Evolutionary conservation across 2,113 vertebrate genomes (phyloP).

Genomic region (Arvicanthis niloticus): DNA sequence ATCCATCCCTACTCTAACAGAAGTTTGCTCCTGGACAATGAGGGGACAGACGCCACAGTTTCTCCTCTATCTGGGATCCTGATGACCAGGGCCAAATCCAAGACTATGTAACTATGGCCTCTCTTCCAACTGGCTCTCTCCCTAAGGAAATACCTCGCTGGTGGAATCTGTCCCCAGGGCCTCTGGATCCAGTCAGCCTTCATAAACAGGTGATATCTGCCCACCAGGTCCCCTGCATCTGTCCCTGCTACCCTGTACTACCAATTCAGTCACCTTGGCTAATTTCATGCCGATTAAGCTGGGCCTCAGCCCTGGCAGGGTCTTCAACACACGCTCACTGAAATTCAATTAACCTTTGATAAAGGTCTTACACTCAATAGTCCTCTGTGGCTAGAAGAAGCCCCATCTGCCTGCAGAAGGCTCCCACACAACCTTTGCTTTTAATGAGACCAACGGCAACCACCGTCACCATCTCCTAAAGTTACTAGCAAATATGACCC

Average conservation of each 20-base stretch:
- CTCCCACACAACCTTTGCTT: constrained; percentile 86
- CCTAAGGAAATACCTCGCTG: neutral
- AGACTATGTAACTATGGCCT: neutral
- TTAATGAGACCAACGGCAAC: constrained; percentile 89
- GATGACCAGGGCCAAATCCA: neutral
- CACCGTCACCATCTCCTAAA: constrained; percentile 87
- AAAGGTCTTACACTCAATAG: constrained; percentile 88
- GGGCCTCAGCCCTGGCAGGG: constrained; percentile 68
- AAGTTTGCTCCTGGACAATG: neutral
- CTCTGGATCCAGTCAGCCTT: neutral
- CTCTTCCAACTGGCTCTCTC: neutral
- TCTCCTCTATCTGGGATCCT: neutral
- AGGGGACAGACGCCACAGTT: neutral
- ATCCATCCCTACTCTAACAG: neutral
- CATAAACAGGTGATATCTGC: neutral
- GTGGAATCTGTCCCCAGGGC: neutral
- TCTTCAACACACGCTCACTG: constrained; percentile 83
- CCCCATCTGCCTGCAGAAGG: constrained; percentile 82
- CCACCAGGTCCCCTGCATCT: neutral
- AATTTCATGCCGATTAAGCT: constrained; percentile 85
- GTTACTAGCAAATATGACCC: constrained; percentile 89
- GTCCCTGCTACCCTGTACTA: neutral
- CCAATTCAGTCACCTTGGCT: constrained; percentile 59
- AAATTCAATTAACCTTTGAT: constrained; percentile 91
- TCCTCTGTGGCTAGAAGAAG: constrained; percentile 82